Base-by-base conservation (phyloP, 2,113 vertebrate species). In the Nycticebus coucang region DNA sequence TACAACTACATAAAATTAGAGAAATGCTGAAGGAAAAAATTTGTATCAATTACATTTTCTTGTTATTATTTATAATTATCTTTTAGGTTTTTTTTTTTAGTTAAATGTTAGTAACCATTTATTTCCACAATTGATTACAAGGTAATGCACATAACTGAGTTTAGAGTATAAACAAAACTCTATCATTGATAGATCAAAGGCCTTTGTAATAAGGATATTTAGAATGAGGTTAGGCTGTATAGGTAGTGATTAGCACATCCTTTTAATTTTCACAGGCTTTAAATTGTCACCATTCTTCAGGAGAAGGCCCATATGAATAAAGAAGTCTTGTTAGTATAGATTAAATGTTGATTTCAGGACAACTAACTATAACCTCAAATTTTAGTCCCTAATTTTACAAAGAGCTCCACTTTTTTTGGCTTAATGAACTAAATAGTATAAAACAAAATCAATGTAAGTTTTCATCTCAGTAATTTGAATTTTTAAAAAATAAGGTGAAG, bases 381-480 rank as follows among this genome's bases (percentile, higher is more conserved):
- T 81, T 75, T 45, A 81, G 91, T n/a, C 28, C 26, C 60, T 33
- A 71, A 71, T 81, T 89, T 87, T 64, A 85, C 19, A 69, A 79
- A 37, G 24, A 62, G 60, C 69, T 3, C 1, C 13, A 53, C n/a
- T 81, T 90, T 78, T 90, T n/a, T 87, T 90, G 12, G 77, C 28
- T 77, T 35, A 72, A 92, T 60, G 22, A 87, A 66, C 50, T 62
- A 75, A 82, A 3, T 77, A 64, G 64, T 78, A 78, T n/a, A 24
- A 11, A 93, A 72, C 64, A 86, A 71, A 96, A 92, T 92, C 78
- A 89, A 87, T 30, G 11, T 2, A 93, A 78, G 5, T 68, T 90
- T 83, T 74, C 28, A 74, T 87, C 85, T 35, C 19, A 6, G n/a
- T 9, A 64, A 50, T 57, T 74, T 94, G 3, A 59, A 4, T 35